Evolutionary conservation across 2,113 vertebrate genomes (phyloP).

Genomic region (Tachuris rubrigastra): DNA sequence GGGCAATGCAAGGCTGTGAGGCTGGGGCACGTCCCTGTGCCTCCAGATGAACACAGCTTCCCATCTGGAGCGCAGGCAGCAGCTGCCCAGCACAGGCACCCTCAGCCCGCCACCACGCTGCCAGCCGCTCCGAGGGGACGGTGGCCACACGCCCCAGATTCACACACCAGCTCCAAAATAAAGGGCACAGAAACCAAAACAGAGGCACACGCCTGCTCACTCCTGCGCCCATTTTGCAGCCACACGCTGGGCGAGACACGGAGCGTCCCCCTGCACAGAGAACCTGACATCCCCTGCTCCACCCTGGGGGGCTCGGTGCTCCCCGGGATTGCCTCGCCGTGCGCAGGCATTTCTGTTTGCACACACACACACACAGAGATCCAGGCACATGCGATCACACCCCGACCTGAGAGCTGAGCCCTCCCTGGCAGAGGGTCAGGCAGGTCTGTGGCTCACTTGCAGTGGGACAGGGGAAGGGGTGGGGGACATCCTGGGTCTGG

Average conservation of each 20-base stretch:
- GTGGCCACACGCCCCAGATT: neutral
- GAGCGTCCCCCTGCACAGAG: neutral
- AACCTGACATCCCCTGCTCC: neutral
- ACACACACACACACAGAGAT: neutral
- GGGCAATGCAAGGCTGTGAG: fast-evolving
- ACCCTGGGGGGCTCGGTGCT: neutral
- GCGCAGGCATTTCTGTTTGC: neutral
- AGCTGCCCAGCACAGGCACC: neutral
- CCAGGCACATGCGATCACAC: fast-evolving
- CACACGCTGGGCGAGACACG: neutral
- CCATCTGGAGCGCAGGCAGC: neutral
- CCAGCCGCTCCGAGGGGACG: fast-evolving
- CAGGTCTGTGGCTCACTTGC: neutral
- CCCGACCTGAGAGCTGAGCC: neutral
- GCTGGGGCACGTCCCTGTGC: neutral
- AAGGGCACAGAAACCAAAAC: neutral
- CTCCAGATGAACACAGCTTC: neutral
- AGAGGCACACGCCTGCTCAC: neutral
- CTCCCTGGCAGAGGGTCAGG: neutral
- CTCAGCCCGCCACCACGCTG: neutral
- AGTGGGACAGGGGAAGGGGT: neutral
- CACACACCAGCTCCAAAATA: neutral
- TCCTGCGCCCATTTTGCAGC: neutral
- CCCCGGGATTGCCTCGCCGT: neutral
- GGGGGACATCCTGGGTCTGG: neutral